Conservation (phyloP, 2,113 vertebrate genomes). For the Thamnophis sirtalis region DNA sequence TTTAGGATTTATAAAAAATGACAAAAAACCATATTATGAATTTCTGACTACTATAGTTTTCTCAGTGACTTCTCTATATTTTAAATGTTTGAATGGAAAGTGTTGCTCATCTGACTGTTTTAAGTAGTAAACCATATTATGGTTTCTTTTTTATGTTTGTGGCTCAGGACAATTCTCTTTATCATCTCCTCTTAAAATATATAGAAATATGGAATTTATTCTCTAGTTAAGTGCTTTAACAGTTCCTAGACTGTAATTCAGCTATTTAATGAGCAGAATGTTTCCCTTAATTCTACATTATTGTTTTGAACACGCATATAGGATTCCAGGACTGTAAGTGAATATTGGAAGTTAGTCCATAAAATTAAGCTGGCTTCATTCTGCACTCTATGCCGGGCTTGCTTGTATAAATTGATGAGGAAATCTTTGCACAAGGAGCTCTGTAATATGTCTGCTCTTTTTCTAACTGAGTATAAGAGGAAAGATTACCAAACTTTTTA, state of each 20-base stretch:
- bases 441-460: slow-evolving; percentile 40
- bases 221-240: background rate
- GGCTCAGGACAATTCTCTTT: background rate
- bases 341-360: slow-evolving; percentile 26
- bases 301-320: background rate
- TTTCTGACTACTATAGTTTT: background rate
- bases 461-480: slow-evolving; percentile 46
- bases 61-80: background rate
- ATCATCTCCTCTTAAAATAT: background rate
- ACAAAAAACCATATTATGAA: background rate
- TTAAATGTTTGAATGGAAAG: background rate
- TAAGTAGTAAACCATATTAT: background rate
- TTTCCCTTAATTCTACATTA: no score
- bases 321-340: background rate
- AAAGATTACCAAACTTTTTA: background rate
- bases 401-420: slow-evolving; percentile 35
- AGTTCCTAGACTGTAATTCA: background rate
- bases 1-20: background rate
- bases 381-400: slow-evolving; percentile 22
- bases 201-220: background rate
- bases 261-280: background rate
- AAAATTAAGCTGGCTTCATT: slow-evolving; percentile 35
- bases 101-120: background rate
- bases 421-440: slow-evolving; percentile 45
- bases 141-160: background rate